Conservation (phyloP, 2,797 vertebrate species). For the Ceryle rudis region DNA sequence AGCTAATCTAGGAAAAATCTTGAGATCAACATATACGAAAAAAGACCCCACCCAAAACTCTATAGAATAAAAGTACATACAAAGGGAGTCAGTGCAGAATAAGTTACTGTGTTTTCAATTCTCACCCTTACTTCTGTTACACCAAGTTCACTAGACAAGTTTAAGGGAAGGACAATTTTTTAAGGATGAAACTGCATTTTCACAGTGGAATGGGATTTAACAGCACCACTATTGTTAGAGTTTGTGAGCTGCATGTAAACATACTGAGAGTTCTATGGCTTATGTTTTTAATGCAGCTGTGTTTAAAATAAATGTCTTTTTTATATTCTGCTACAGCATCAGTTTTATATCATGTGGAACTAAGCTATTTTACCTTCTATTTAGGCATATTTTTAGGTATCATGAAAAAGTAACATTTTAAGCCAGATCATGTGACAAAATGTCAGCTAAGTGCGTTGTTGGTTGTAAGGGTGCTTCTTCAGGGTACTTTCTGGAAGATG, state of each 20-base stretch:
- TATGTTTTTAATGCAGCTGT: constrained; percentile 34
- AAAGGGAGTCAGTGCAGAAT: not conserved
- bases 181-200: constrained; percentile 56
- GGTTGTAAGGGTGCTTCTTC: not conserved
- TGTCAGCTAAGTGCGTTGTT: not conserved
- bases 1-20: not conserved
- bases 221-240: not conserved
- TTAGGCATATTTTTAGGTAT: constrained; percentile 36
- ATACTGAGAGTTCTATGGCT: constrained; percentile 35
- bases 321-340: constrained; percentile 10
- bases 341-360: constrained; percentile 19
- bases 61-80: not conserved
- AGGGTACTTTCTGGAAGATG: not conserved
- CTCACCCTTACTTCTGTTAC: not conserved
- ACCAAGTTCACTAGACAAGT: not conserved
- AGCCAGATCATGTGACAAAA: not conserved
- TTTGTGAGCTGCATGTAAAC: constrained; percentile 44
- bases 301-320: constrained; percentile 18
- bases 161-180: constrained; percentile 41
- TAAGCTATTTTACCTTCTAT: constrained; percentile 26
- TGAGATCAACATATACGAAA: not conserved
- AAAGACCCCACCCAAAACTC: not conserved
- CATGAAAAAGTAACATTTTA: constrained; percentile 59
- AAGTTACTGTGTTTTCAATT: constrained; percentile 8
- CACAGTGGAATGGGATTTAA: constrained; percentile 43